Conservation (phyloP, 1,140 invertebrate genomes). For the Leptinotarsa defecta region DNA sequence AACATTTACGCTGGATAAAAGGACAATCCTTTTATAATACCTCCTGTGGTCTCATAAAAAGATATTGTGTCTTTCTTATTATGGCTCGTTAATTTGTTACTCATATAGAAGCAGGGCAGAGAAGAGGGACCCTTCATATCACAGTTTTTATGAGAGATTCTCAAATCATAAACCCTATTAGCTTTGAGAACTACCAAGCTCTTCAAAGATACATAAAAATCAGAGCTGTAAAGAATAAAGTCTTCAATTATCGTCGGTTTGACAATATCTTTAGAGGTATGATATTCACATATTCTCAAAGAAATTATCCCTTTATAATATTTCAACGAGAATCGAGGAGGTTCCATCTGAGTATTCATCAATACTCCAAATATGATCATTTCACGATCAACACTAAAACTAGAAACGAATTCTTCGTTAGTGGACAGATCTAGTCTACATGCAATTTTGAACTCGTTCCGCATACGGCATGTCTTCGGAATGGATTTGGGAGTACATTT, state of each 20-base stretch:
- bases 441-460: conserved; percentile 43
- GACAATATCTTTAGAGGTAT: conserved; percentile 30
- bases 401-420: conserved; percentile 33
- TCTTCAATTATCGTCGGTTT: conserved; percentile 36
- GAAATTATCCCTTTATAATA: conserved; percentile 33
- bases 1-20: conserved; percentile 46
- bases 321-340: background rate
- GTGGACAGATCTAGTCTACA: conserved; percentile 36
- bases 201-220: conserved; percentile 41
- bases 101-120: conserved; percentile 47
- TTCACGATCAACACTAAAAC: conserved; percentile 32
- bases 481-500: conserved; percentile 25
- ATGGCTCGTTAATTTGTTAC: conserved; percentile 37
- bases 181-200: conserved; percentile 37
- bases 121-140: conserved; percentile 27
- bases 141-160: conserved; percentile 43
- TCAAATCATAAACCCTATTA: conserved; percentile 44
- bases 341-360: conserved; percentile 39
- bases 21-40: conserved; percentile 47
- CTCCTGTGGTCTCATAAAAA: conserved; percentile 46
- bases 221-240: conserved; percentile 37
- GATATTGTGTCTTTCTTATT: conserved; percentile 33
- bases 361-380: conserved; percentile 40
- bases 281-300: conserved; percentile 36
- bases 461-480: conserved; percentile 34